These are phyloP conservation scores for Urosaurus nigricauda DNA, from an alignment of 2,797 vertebrate genomes.

Conservation along the genomic window DNA sequence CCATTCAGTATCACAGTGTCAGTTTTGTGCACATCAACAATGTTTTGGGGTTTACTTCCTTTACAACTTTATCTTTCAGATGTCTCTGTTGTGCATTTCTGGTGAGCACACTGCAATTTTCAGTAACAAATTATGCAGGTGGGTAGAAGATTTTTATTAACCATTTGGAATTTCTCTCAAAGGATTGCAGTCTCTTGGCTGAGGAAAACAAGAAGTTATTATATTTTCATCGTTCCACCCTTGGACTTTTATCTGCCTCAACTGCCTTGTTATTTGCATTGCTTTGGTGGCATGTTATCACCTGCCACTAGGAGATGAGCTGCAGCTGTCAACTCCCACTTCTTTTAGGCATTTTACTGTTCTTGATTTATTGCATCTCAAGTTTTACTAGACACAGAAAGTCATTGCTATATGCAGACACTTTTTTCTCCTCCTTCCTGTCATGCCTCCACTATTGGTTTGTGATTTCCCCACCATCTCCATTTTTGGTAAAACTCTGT, in stretches of 20 bases:
- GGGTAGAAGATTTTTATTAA: constrained; percentile 13
- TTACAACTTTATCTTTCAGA: constrained; percentile 35
- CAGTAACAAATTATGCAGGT: constrained; percentile 30
- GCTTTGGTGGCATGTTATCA: constrained; percentile 40
- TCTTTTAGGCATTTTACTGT: constrained; percentile 41
- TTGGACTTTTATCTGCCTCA: constrained; percentile 49
- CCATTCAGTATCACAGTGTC: neutral
- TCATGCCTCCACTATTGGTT: neutral
- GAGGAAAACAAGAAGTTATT: constrained; percentile 47
- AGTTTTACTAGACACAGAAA: constrained; percentile 60
- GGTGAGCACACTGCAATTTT: constrained; percentile 26
- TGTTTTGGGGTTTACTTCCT: constrained; percentile 13
- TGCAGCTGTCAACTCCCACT: constrained; percentile 52
- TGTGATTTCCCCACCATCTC: neutral
- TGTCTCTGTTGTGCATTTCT: neutral
- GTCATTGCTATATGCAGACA: constrained; percentile 41
- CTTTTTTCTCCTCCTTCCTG: constrained; percentile 18
- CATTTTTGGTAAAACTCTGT: constrained; percentile 29
- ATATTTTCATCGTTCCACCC: constrained; percentile 8
- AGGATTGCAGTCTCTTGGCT: constrained; percentile 42
- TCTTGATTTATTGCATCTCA: constrained; percentile 51
- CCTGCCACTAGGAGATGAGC: constrained; percentile 38
- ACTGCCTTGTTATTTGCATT: constrained; percentile 35
- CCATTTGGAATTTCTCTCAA: constrained; percentile 23
- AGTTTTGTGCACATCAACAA: constrained; percentile 32